phyloP scores from a whole-genome alignment of 2,113 vertebrate genomes.

The Argyrosomus japonicus region DNA sequence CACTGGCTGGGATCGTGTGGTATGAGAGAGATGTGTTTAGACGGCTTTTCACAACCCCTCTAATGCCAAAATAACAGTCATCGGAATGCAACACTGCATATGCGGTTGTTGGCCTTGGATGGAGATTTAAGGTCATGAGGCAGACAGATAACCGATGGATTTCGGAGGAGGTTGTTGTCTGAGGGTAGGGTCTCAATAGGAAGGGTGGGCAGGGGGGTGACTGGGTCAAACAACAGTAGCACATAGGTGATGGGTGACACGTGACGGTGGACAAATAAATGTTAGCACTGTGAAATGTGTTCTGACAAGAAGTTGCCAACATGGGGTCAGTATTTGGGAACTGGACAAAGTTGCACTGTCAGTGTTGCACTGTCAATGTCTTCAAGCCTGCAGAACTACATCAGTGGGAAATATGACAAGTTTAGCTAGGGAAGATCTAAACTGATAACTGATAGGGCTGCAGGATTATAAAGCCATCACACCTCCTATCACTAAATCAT shows the following conservation, averaged over 20 bases:
- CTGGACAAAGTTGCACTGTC: not conserved
- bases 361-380: too few species aligned
- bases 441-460: constrained; percentile 49
- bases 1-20: constrained; percentile 61
- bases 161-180: constrained; percentile 53
- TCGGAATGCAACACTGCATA: constrained; percentile 77
- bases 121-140: constrained; percentile 72
- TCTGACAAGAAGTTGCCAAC: constrained; percentile 26
- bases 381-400: constrained; percentile 5
- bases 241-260: constrained; percentile 5
- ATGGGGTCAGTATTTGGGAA: constrained; percentile 7
- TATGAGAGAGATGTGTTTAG: constrained; percentile 76
- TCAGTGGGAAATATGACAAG: constrained; percentile 30
- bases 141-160: constrained; percentile 72
- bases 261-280: constrained; percentile 9
- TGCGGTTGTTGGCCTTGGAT: constrained; percentile 81
- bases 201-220: too few species aligned
- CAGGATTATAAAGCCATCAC: constrained; percentile 50
- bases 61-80: constrained; percentile 83
- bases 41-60: constrained; percentile 75
- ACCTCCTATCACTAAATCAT: constrained; percentile 61
- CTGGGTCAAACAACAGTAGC: constrained; percentile 16
- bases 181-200: not conserved
- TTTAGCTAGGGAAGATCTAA: constrained; percentile 22
- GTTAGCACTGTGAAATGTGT: constrained; percentile 25